Base-by-base conservation (phyloP, 2,797 vertebrate genomes). In the Nannoperca obscura region DNA sequence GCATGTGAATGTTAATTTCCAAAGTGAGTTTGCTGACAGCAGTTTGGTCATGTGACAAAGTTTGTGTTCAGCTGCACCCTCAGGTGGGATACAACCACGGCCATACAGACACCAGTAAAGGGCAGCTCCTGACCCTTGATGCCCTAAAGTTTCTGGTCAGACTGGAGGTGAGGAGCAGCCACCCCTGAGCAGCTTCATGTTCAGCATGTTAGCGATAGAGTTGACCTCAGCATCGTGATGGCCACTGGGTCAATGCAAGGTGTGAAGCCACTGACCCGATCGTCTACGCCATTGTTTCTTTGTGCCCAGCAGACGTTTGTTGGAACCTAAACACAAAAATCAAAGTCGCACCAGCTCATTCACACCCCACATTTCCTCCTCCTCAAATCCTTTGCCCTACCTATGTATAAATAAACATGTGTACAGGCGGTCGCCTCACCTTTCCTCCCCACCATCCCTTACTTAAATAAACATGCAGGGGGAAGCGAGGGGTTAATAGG, bases 401-500 rank as follows among this genome's bases (percentile, higher is more conserved):
- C 74, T 75, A 47, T 60, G 62, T 76, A 68, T 84, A 91, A 93
- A 93, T 89, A 93, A 93, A 92, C 84, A 85, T 76, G 80, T 83
- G 85, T 90, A 87, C 81, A 88, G 81, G 84, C 80, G 2, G 53
- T 62, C 34, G 9, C 79, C 81, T 90, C 89, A 90, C 88, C 88
- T 89, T 86, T 81, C 84, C 90, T 78, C 72, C 49, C 68, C 71
- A 75, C 62, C 78, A 40, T 72, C 58, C 80, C 69, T 64, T 82
- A 77, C 67, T 83, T 87, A 92, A 93, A 92, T 91, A 93, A 94
- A 93, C 86, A 92, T 52, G 74, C 46, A 42, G 65, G 58, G 81
- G 88, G 87, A 86, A 87, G 87, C 14, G 32, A 81, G 55, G 88
- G 91, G 91, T 94, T 92, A 93, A 92, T 89, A 88, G 87, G 93